Percentiles rank a stretch among this genome's conserved stretches.
phyloP scores from a whole-genome alignment of 2,113 vertebrate species.

The Macaca mulatta region DNA sequence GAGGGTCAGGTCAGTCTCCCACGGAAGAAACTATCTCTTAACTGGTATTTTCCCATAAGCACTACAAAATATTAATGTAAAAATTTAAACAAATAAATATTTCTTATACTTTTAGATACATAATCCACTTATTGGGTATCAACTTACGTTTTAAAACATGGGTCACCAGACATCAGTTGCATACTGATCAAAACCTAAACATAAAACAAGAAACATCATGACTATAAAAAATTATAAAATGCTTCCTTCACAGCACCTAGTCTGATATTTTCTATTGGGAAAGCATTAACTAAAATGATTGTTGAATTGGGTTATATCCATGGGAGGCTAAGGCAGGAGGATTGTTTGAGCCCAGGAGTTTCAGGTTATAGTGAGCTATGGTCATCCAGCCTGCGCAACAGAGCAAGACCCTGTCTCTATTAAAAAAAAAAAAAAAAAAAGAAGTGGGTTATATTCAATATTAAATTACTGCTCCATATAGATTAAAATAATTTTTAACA shows the following conservation, averaged over 20 bases:
- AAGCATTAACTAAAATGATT: not conserved
- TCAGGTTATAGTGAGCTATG: no score
- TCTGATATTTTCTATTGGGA: not conserved
- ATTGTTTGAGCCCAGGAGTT: no score
- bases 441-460: not conserved
- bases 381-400: no score
- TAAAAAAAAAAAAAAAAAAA: no score
- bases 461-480: slow-evolving; percentile 19
- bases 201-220: slow-evolving; percentile 43
- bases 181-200: slow-evolving; percentile 94
- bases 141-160: slow-evolving; percentile 98
- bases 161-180: slow-evolving; percentile 97
- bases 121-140: not conserved
- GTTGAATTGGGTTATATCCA: not conserved
- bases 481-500: not conserved
- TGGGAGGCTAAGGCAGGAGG: no score
- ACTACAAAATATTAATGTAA: not conserved
- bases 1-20: not conserved
- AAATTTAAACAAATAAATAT: not conserved
- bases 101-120: not conserved
- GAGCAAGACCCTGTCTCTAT: no score
- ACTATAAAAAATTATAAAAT: not conserved
- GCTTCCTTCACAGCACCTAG: not conserved
- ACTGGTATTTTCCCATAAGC: not conserved
- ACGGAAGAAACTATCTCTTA: not conserved